phyloP scores from a whole-genome alignment of 1,140 invertebrate species.

The Scaptomyza hsui region DNA sequence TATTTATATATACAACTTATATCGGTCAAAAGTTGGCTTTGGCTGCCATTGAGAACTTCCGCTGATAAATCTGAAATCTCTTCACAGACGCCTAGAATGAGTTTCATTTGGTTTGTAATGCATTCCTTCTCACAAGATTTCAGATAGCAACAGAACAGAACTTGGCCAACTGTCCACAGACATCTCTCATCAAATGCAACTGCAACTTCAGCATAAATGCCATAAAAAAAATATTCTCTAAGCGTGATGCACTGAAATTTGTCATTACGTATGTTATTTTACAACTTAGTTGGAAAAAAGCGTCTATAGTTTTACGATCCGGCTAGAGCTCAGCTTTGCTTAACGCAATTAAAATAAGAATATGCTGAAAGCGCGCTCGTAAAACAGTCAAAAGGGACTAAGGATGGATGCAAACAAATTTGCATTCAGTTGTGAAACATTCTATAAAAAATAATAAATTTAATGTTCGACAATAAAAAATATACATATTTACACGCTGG shows the following conservation, averaged over 20 bases:
- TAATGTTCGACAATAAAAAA: slow-evolving; percentile 79
- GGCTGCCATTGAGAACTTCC: slow-evolving; percentile 63
- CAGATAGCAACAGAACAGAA: slow-evolving; percentile 5
- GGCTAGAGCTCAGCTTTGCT: slow-evolving; percentile 29
- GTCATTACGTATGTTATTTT: slow-evolving; percentile 72
- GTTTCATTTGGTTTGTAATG: slow-evolving; percentile 38
- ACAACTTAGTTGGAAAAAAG: slow-evolving; percentile 63
- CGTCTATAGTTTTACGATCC: slow-evolving; percentile 54
- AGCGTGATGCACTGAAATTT: slow-evolving; percentile 47
- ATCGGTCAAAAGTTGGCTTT: slow-evolving; percentile 65
- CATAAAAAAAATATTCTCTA: slow-evolving; percentile 30
- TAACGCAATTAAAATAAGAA: slow-evolving; percentile 68
- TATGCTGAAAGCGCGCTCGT: slow-evolving; percentile 46
- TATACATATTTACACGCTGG: too few relatives aligned
- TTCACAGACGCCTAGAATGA: slow-evolving; percentile 26
- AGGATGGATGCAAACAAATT: slow-evolving; percentile 46
- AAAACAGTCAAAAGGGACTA: slow-evolving; percentile 41
- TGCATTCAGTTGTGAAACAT: slow-evolving; percentile 82
- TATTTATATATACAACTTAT: slow-evolving; percentile 26
- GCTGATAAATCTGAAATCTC: slow-evolving; percentile 68
- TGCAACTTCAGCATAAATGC: slow-evolving; percentile 35
- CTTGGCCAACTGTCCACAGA: background rate
- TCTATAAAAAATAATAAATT: slow-evolving; percentile 82
- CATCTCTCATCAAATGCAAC: slow-evolving; percentile 18
- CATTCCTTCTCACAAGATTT: background rate